These are phyloP conservation scores for Oryzias curvinotus DNA, from an alignment of 2,113 vertebrate species.

Conservation along the genomic window DNA sequence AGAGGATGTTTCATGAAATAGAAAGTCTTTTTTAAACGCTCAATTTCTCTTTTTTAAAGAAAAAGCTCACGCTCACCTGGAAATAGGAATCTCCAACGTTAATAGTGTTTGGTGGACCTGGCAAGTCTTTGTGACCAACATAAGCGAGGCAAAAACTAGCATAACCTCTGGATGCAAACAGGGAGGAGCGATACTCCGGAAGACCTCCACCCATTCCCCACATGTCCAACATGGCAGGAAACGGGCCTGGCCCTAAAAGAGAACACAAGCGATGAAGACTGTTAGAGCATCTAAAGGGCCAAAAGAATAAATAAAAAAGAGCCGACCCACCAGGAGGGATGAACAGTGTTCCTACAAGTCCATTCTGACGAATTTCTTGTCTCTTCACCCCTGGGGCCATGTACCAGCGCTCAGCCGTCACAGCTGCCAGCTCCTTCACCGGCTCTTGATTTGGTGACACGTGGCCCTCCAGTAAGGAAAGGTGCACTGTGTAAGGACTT, in stretches of 20 bases:
- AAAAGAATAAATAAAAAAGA: not conserved
- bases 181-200: conserved; percentile 67
- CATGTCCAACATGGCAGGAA: conserved; percentile 64
- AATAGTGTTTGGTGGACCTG: conserved; percentile 29
- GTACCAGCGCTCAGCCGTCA: conserved; percentile 68
- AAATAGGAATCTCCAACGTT: conserved; percentile 64
- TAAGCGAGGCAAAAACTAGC: conserved; percentile 61
- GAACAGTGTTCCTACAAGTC: conserved; percentile 69
- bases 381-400: conserved; percentile 63
- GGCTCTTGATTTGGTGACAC: conserved; percentile 32
- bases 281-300: not conserved
- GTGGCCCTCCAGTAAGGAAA: conserved; percentile 69
- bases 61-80: conserved; percentile 37
- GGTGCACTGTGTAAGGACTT: conserved; percentile 44
- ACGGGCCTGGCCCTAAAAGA: conserved; percentile 57
- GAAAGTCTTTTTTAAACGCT: not conserved
- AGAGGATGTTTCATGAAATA: not conserved
- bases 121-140: conserved; percentile 62
- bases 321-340: conserved; percentile 66
- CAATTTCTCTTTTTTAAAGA: not conserved
- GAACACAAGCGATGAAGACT: not conserved
- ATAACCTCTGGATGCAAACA: conserved; percentile 69
- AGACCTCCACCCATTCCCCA: conserved; percentile 68
- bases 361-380: conserved; percentile 52
- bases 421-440: conserved; percentile 50